Evolutionary conservation across 2,797 vertebrate genomes (phyloP).

Genomic region (Sebastes wilsoni): DNA sequence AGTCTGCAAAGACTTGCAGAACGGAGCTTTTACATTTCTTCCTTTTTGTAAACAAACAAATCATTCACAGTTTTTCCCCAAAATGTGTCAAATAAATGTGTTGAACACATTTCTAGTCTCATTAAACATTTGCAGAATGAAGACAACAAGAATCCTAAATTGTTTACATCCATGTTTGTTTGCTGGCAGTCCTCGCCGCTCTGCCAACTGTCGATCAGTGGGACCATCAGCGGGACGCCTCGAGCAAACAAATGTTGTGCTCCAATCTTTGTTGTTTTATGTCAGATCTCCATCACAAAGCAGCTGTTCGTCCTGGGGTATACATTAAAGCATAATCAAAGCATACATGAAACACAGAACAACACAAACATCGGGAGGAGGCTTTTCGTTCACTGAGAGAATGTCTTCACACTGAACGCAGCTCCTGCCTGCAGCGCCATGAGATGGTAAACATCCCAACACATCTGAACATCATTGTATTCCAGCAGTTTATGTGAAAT

Average conservation of each 20-base stretch:
- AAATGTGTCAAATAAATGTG: not conserved
- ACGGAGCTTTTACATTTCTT: not conserved
- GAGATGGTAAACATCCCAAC: too few species aligned
- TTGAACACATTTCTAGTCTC: not conserved
- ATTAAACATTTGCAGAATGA: not conserved
- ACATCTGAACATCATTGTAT: not conserved
- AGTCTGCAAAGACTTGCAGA: not conserved
- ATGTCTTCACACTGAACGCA: not conserved
- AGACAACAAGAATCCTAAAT: not conserved
- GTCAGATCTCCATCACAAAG: not conserved
- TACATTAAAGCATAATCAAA: not conserved
- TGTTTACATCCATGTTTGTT: not conserved
- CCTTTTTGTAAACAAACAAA: not conserved
- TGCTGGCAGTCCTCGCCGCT: not conserved
- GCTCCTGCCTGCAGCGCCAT: not conserved
- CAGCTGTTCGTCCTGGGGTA: not conserved
- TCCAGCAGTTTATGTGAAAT: conserved; percentile 3
- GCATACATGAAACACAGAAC: not conserved
- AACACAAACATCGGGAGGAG: not conserved
- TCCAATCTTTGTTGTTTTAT: not conserved
- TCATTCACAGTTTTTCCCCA: not conserved
- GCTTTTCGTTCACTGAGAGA: not conserved
- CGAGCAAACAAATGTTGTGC: not conserved
- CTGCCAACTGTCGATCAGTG: not conserved
- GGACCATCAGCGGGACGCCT: not conserved